Conservation (phyloP, 2,888 invertebrate species). For the Asteroscopus sphinx region DNA sequence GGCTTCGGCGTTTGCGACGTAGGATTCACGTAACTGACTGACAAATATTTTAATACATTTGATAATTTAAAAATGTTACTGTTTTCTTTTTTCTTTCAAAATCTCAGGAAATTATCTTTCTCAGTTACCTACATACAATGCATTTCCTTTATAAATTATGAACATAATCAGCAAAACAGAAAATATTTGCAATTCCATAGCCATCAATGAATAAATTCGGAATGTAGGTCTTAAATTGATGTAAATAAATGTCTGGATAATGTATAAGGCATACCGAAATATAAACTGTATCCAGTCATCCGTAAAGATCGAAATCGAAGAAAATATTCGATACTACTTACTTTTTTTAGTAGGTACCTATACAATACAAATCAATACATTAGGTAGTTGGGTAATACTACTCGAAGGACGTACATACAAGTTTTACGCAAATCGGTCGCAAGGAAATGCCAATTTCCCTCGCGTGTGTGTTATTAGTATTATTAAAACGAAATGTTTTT, state of each 20-base stretch:
- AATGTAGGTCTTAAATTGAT: too few species aligned
- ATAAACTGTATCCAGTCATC: slow-evolving; percentile 27
- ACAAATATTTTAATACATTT: slow-evolving; percentile 9
- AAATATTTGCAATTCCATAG: too few species aligned
- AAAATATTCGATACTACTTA: slow-evolving; percentile 42
- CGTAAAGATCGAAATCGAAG: slow-evolving; percentile 44
- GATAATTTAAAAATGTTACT: slow-evolving; percentile 1
- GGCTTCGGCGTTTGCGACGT: slow-evolving; percentile 42
- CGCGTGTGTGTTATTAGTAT: slow-evolving; percentile 60
- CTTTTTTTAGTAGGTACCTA: slow-evolving; percentile 39
- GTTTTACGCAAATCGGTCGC: slow-evolving; percentile 70
- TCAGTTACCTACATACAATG: too few species aligned
- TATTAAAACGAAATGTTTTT: slow-evolving; percentile 40
- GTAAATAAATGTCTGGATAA: slow-evolving; percentile 1
- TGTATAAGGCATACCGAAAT: background rate
- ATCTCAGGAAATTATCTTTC: too few species aligned
- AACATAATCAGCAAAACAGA: too few species aligned
- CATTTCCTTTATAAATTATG: too few species aligned
- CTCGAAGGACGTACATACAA: slow-evolving; percentile 64
- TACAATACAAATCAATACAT: slow-evolving; percentile 48
- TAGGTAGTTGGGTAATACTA: slow-evolving; percentile 60
- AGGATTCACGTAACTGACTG: slow-evolving; percentile 35
- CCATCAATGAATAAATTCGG: background rate
- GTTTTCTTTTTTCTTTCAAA: too few species aligned
- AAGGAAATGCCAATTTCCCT: slow-evolving; percentile 68